These are phyloP conservation scores for Dendroctonus valens DNA, from an alignment of 1,140 invertebrate species.

Conservation along the genomic window DNA sequence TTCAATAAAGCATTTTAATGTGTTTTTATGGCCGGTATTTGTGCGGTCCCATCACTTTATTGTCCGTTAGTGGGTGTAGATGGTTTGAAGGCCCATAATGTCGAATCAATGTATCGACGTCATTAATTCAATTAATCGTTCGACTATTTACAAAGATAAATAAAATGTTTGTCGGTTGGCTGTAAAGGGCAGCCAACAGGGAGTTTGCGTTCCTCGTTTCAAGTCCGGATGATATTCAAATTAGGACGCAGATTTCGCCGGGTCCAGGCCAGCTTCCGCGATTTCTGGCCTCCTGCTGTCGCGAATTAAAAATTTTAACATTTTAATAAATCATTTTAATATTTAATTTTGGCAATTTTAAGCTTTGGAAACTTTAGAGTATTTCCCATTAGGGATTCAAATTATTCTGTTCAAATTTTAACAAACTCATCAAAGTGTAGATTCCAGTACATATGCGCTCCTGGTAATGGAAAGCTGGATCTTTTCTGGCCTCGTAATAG, in stretches of 20 bases:
- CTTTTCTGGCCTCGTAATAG: not conserved
- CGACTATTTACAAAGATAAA: not conserved
- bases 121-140: not conserved
- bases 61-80: not conserved
- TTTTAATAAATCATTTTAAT: slow-evolving; percentile 32
- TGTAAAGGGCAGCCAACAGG: not conserved
- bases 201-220: not conserved
- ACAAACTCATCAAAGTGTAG: not conserved
- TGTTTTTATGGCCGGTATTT: too few species aligned
- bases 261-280: slow-evolving; percentile 8
- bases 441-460: not conserved
- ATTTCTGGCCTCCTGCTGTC: slow-evolving; percentile 14
- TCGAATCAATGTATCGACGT: not conserved
- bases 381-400: not conserved
- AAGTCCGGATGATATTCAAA: slow-evolving; percentile 14
- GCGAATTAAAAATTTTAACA: slow-evolving; percentile 30
- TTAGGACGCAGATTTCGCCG: not conserved
- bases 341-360: slow-evolving; percentile 20
- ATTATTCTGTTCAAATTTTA: slow-evolving; percentile 5
- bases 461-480: not conserved
- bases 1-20: too few species aligned
- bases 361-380: slow-evolving; percentile 5
- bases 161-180: not conserved
- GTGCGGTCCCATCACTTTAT: too few species aligned
- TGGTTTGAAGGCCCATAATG: not conserved